Base-by-base conservation (phyloP, 2,888 invertebrate species). In the Volucella inanis region DNA sequence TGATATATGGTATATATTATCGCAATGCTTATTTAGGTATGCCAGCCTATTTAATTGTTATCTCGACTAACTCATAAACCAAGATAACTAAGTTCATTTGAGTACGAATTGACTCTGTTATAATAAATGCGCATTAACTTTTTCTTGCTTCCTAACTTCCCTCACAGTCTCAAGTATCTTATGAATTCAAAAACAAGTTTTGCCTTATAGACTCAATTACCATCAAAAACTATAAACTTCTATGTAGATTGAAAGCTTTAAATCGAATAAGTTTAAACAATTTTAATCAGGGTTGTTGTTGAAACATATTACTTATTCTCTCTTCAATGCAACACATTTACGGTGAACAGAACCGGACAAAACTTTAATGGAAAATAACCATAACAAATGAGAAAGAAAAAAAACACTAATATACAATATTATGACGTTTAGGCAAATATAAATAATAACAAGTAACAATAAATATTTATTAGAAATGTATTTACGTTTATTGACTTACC, bases 401-500 rank as follows among this genome's bases (percentile, higher is more conserved):
- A 12, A 8, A 6, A 10, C 11, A 38, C n/a, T n/a, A 49, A 14
- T 39, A 38, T 38, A 49, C 15, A 10, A 15, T 39, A 49, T 39
- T n/a, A 45, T 47, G 47, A 49, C 49, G 59, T 49, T 57, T 70
- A 57, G 59, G 57, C 4, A 31, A 57, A 59, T 39, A 50, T 11
- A 49, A 49, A 49, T 49, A 22, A 45, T 47, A 57, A 49, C 49
- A 70, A 57, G 70, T 70, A 57, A 70, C 57, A 31, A 31, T 57
- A 49, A 52, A 15, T 31, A 10, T 52, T 18, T 50, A 18, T 14
- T 39, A 49, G 39, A 47, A 31, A 39, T 41, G 41, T 31, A 50
- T 14, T 38, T 47, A 43, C 15, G 8, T 22, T 38, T 18, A 41
- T 82, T 45, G 71, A 89, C 89, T 94, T 91, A 99, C 99, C 99